Base-by-base conservation (phyloP, 2,888 invertebrate species). In the Thecophora atra region DNA sequence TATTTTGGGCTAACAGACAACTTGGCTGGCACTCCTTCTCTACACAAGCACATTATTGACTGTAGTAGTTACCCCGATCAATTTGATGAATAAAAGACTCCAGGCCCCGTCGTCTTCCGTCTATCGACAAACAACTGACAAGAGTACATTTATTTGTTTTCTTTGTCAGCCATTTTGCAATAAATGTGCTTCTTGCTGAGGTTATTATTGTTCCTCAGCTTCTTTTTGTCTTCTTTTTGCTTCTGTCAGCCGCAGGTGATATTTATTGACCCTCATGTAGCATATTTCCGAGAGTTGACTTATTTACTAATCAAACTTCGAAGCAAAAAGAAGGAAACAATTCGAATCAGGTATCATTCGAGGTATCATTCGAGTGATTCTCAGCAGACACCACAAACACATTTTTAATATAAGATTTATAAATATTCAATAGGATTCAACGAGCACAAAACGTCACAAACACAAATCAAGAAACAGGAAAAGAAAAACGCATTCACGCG, bases 41-140 rank as follows among this genome's bases (percentile, higher is more conserved):
- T 19, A 24, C 11, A 37, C 13, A 37, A 67, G 42, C 24, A 56
- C 58, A 30, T 28, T 51, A 8, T 44, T 37, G 60, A 52, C 28
- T 37, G n/a, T 42, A 28, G 47, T 24, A 64, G 26, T 6, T 58
- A 26, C 17, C 3, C 51, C 21, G 66, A 17, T 70, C 71, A 72
- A 71, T 72, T 52, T 72, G 72, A 72, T 74, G 72, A 70, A 74
- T 72, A 63, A 70, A 68, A 72, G 66, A 64, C 62, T 56, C 19
- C 60, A 60, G 24, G 30, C 37, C 30, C 30, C 30, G 62, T 30
- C 30, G 37, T n/a, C 7, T 62, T 21, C 26, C 62, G 26, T 28
- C 30, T 1, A 15, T 8, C 26, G 17, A 62, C 26, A 30, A n/a
- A 51, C 51, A 4, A 24, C 54, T 2, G n/a, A 52, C 52, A 52